phyloP scores from a whole-genome alignment of 2,113 vertebrate species.

The Rhea americana region DNA sequence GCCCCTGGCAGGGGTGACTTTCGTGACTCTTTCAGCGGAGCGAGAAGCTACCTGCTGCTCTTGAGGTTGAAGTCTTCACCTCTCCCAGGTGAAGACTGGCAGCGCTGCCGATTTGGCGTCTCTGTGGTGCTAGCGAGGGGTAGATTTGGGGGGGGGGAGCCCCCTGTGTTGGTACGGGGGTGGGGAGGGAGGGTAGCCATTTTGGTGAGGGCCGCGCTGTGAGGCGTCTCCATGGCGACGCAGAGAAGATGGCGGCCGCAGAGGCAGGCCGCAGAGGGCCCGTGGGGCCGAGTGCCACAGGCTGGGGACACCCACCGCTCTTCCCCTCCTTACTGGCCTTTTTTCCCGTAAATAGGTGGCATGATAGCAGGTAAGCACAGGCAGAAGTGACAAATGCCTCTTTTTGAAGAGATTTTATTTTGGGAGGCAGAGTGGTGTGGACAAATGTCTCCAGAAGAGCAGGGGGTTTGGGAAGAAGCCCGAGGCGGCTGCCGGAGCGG shows the following conservation, averaged over 20 bases:
- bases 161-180: rapidly evolving
- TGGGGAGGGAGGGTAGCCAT: neutral
- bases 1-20: constrained; percentile 86
- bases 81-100: no score
- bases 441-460: rapidly evolving
- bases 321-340: neutral
- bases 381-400: neutral
- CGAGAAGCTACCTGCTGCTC: constrained; percentile 78
- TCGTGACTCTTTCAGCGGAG: constrained; percentile 76
- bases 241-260: neutral
- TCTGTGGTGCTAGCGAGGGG: neutral
- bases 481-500: neutral
- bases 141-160: neutral
- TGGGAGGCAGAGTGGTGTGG: neutral
- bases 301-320: rapidly evolving
- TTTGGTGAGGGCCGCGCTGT: rapidly evolving
- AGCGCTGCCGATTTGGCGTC: neutral
- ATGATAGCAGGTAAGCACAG: neutral
- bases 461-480: neutral
- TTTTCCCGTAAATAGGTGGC: no score
- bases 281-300: no score
- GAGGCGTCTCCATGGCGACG: neutral
- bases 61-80: constrained; percentile 63
- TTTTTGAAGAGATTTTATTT: neutral
- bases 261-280: no score